phyloP scores from a whole-genome alignment of 2,797 vertebrate genomes.

The Cercopithecus petaurista region DNA sequence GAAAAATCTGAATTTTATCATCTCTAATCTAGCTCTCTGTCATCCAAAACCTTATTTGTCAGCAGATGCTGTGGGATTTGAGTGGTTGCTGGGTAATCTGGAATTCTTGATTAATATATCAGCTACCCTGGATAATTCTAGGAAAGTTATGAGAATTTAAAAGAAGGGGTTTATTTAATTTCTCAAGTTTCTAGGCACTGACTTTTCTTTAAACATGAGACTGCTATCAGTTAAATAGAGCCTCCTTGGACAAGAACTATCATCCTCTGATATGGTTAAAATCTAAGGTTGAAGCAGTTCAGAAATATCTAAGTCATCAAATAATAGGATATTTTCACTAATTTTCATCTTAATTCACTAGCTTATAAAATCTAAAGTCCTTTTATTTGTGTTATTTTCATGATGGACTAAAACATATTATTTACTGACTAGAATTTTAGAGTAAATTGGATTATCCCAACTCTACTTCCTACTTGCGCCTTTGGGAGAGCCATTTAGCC shows the following conservation, averaged over 20 bases:
- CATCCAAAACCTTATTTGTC: not conserved
- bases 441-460: not conserved
- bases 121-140: not conserved
- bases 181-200: not conserved
- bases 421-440: not conserved
- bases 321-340: not conserved
- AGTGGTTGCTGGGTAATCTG: not conserved
- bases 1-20: conserved; percentile 9
- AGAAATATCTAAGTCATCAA: not conserved
- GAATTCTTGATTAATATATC: conserved; percentile 29
- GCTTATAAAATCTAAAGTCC: not conserved
- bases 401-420: not conserved
- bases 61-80: not conserved
- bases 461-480: not conserved
- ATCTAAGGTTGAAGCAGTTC: not conserved
- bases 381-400: not conserved
- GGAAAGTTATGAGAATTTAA: not conserved
- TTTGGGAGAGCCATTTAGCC: not conserved
- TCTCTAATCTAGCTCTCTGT: not conserved
- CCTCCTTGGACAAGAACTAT: not conserved
- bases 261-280: not conserved
- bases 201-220: not conserved
- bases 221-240: not conserved
- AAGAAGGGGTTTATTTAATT: not conserved
- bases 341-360: not conserved